Base-by-base conservation (phyloP, 2,797 vertebrate species). In the Tragelaphus eurycerus region DNA sequence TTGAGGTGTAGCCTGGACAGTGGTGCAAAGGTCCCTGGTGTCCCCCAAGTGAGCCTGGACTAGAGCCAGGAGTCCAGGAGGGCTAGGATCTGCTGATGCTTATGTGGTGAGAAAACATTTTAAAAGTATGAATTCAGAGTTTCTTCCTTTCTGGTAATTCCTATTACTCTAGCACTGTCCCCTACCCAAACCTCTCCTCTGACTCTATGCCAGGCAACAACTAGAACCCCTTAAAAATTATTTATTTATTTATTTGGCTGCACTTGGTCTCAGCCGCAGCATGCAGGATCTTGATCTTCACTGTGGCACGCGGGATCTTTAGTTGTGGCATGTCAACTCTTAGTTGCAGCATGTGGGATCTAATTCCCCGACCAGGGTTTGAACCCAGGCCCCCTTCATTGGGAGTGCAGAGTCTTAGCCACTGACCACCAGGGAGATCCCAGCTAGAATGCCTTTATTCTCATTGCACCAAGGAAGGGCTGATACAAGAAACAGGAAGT, bases 261-360 rank as follows among this genome's bases (percentile, higher is more conserved):
- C 67, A 12, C 67, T 71, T 34, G 67, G 67, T 38, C 67, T 71
- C 67, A 71, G 67, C 10, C 12, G 19, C 19, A 71, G 67, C 19
- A 71, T 0, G 1, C 34, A 71, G 67, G 67, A 38, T 71, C 34
- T 71, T 19, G 0, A 13, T 71, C 34, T 71, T 23, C 34, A 38
- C 0, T 38, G 19, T 2, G 19, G 67, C 67, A 23, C 0, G 2
- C 0, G 5, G 67, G 67, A 23, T 71, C 67, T 38, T 38, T 38
- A 38, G 17, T 11, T 71, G n/a, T 67, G n/a, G 64, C 17, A 6
- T 71, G 9, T 34, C n/a, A 34, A 71, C 1, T 21, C 64, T 71
- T 71, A 34, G 19, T 23, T 71, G 64, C 19, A 71, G 34, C 64
- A 23, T 1, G 12, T 76, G 23, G 71, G 71, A 76, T 76, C 71